A percentile compares a stretch with the other conserved stretches of the same genome.
phyloP scores from a whole-genome alignment of 2,797 vertebrate species.

The Ptychadena robeensis region DNA sequence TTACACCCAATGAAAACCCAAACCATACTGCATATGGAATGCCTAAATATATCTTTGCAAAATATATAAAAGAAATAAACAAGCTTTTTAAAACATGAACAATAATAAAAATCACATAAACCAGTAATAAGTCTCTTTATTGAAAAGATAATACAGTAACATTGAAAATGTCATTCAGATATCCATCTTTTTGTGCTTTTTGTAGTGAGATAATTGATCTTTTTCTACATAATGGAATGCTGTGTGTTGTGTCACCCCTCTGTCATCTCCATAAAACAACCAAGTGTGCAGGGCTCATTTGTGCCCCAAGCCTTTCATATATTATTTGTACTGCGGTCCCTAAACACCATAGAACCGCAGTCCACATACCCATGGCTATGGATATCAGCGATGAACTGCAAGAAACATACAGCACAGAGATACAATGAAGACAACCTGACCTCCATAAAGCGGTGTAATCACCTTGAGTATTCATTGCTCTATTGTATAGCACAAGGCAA shows the following conservation, averaged over 20 bases:
- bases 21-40: no score
- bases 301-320: not conserved
- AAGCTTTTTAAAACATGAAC: no score
- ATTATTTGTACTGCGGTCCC: not conserved
- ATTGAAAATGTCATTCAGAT: not conserved
- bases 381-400: not conserved
- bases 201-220: not conserved
- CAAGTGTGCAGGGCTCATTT: not conserved
- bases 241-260: not conserved
- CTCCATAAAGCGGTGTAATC: not conserved
- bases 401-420: not conserved
- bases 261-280: conserved; percentile 61
- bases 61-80: no score
- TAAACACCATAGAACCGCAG: not conserved
- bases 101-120: no score
- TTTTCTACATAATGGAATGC: not conserved
- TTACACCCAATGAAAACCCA: no score
- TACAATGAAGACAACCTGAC: not conserved
- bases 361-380: not conserved
- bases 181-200: not conserved
- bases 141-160: no score
- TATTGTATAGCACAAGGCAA: not conserved
- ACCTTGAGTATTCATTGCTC: not conserved
- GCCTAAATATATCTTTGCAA: no score
- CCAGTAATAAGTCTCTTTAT: no score